phyloP scores from a whole-genome alignment of 1,140 invertebrate genomes.

The Homarus americanus region DNA sequence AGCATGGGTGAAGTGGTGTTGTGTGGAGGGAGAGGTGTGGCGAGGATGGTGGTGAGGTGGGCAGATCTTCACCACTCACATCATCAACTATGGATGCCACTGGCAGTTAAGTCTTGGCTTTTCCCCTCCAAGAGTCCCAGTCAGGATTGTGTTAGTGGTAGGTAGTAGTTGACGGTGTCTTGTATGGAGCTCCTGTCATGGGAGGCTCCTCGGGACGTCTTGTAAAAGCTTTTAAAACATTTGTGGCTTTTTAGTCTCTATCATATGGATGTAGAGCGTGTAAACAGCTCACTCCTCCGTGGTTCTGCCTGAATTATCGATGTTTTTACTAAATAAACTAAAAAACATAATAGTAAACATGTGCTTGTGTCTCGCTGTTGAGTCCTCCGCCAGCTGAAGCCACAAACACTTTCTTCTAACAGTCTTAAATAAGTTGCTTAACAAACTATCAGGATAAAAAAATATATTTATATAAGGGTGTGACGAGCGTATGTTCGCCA shows the following conservation, averaged over 20 bases:
- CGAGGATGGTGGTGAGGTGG: not conserved
- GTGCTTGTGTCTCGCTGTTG: not conserved
- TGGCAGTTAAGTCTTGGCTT: not conserved
- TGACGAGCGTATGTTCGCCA: not conserved
- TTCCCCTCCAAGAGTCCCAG: not conserved
- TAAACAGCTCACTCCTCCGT: not conserved
- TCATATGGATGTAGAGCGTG: not conserved
- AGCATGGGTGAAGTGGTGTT: not conserved
- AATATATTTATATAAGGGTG: too few relatives aligned
- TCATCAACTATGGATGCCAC: not conserved
- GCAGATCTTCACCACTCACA: not conserved
- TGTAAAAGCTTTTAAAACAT: not conserved
- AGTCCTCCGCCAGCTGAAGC: not conserved
- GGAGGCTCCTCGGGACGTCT: not conserved
- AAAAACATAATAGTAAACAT: not conserved
- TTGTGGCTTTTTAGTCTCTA: not conserved
- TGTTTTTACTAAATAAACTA: slow-evolving; percentile 1
- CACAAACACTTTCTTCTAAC: too few relatives aligned
- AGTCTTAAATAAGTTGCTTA: too few relatives aligned
- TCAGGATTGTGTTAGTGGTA: not conserved
- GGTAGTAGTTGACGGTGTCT: not conserved
- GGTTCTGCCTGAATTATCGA: not conserved
- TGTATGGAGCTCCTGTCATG: not conserved
- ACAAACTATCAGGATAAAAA: too few relatives aligned
- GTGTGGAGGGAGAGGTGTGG: not conserved